These are phyloP conservation scores for Troglohyphantes excavatus DNA, from an alignment of 2,888 invertebrate genomes.

Conservation along the genomic window DNA sequence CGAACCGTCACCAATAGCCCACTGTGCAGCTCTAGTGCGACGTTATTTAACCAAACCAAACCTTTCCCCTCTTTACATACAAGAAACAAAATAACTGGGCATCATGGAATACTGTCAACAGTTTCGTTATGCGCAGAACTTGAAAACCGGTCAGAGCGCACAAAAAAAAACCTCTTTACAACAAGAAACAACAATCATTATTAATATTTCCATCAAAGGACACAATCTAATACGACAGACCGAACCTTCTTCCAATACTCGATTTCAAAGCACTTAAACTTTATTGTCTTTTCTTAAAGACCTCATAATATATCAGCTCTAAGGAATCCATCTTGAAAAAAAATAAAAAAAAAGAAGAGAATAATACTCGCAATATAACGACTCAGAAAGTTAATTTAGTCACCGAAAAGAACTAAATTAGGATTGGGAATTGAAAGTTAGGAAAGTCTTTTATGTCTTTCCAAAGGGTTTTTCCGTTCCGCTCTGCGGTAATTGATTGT, in stretches of 20 bases:
- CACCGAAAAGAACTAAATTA: slow-evolving; percentile 38
- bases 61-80: too few species aligned
- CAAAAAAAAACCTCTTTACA: too few species aligned
- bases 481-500: too few species aligned
- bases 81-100: too few species aligned
- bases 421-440: slow-evolving; percentile 45
- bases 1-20: too few species aligned
- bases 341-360: neutral
- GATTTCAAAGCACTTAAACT: neutral
- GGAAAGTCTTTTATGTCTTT: neutral
- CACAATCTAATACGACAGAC: neutral
- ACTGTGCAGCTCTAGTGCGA: too few species aligned
- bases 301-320: neutral
- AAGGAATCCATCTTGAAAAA: neutral
- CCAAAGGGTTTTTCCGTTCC: neutral
- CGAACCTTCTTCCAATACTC: neutral
- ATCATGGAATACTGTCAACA: too few species aligned
- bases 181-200: too few species aligned
- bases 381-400: slow-evolving; percentile 57
- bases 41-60: too few species aligned
- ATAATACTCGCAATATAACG: neutral
- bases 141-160: too few species aligned
- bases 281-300: neutral
- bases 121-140: too few species aligned
- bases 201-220: neutral